phyloP scores from a whole-genome alignment of 2,797 vertebrate genomes.

The Peromyscus eremicus region DNA sequence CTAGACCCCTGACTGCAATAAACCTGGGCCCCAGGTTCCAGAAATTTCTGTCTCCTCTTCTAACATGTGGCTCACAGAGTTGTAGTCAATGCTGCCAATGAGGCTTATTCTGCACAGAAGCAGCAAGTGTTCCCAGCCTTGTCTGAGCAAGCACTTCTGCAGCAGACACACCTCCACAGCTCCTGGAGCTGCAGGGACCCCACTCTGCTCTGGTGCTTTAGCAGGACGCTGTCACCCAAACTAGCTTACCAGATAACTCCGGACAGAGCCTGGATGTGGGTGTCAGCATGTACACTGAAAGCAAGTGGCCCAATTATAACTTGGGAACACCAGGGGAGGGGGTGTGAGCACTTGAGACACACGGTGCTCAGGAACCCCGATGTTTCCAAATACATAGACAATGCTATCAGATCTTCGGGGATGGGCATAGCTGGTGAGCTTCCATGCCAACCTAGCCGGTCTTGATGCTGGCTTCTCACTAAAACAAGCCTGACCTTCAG shows the following conservation, averaged over 20 bases:
- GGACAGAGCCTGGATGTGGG: neutral
- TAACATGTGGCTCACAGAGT: neutral
- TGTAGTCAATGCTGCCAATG: neutral
- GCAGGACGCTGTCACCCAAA: neutral
- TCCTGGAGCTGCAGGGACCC: neutral
- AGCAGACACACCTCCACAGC: neutral
- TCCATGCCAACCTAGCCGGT: neutral
- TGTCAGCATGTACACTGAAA: neutral
- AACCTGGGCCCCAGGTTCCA: neutral
- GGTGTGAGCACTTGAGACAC: no score
- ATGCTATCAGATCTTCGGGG: neutral
- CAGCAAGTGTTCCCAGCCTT: neutral
- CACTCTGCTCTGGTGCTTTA: neutral
- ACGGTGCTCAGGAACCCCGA: neutral
- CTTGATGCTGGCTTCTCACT: neutral
- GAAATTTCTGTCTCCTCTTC: neutral
- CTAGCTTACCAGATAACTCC: neutral
- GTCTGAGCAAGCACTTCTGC: neutral
- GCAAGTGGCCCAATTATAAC: neutral
- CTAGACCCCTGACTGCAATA: neutral
- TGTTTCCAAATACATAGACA: slow-evolving; percentile 14
- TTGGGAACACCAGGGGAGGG: neutral
- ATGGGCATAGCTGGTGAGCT: neutral
- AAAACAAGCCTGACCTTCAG: neutral
- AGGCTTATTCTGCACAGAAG: neutral